Percentiles rank a stretch among this genome's conserved stretches.
These are phyloP conservation scores for Liparis tanakae DNA, from an alignment of 2,797 vertebrate genomes.

Conservation along the genomic window DNA sequence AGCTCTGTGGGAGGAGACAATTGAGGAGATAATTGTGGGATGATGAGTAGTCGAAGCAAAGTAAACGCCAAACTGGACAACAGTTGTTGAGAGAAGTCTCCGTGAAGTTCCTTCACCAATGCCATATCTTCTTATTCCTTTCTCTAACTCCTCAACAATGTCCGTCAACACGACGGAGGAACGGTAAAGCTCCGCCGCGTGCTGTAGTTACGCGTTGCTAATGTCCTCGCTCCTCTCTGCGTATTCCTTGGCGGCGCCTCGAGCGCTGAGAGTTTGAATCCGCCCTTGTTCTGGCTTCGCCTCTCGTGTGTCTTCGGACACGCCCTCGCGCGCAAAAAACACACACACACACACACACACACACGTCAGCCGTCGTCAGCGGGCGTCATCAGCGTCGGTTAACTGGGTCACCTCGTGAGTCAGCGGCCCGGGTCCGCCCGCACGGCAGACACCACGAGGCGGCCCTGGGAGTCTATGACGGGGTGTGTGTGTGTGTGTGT, in stretches of 20 bases:
- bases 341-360: slow-evolving; percentile 40
- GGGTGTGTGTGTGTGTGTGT: slow-evolving; percentile 38
- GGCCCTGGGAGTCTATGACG: slow-evolving; percentile 35
- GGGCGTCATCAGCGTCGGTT: slow-evolving; percentile 6
- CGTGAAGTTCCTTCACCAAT: neutral
- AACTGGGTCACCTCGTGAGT: slow-evolving; percentile 64
- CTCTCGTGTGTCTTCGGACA: slow-evolving; percentile 16
- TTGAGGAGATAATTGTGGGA: too few species aligned
- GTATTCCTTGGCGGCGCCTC: too few species aligned
- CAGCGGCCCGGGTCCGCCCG: slow-evolving; percentile 67
- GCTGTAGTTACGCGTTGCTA: neutral
- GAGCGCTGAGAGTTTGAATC: slow-evolving; percentile 12
- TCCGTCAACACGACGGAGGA: neutral
- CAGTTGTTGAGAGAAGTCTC: too few species aligned
- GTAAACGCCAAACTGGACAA: too few species aligned
- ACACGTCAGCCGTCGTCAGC: slow-evolving; percentile 56
- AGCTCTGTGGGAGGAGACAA: neutral
- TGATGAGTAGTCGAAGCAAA: too few species aligned
- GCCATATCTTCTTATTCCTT: neutral
- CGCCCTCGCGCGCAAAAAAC: slow-evolving; percentile 27
- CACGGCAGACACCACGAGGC: slow-evolving; percentile 50
- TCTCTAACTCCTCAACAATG: too few species aligned
- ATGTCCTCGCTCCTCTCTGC: neutral
- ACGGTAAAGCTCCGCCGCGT: neutral
- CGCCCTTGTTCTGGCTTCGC: slow-evolving; percentile 24